Conservation (phyloP, 2,888 invertebrate genomes). For the Agrotis exclamationis region DNA sequence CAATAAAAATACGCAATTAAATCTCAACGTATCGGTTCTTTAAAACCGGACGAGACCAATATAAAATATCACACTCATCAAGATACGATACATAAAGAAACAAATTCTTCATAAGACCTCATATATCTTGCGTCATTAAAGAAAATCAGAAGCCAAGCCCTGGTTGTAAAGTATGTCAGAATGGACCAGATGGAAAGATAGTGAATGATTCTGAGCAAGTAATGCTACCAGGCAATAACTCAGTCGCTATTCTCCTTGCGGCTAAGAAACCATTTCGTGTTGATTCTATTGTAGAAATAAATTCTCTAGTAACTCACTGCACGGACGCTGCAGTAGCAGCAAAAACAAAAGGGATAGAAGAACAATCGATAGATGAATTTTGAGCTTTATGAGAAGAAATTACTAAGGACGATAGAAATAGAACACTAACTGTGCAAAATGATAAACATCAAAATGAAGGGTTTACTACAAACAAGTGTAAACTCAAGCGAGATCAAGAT, state of each 20-base stretch:
- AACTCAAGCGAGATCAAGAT: constrained; percentile 56
- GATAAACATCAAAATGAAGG: constrained; percentile 62
- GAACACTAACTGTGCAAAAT: constrained; percentile 66
- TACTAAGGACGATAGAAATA: constrained; percentile 69
- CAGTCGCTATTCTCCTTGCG: constrained; percentile 76
- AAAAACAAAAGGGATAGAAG: constrained; percentile 73
- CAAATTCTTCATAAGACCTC: constrained; percentile 71
- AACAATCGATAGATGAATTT: constrained; percentile 67
- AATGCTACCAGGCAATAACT: constrained; percentile 83
- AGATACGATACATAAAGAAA: constrained; percentile 61
- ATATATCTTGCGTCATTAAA: constrained; percentile 84
- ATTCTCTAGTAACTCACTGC: constrained; percentile 77
- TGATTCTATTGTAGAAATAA: constrained; percentile 84
- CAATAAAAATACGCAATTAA: constrained; percentile 64
- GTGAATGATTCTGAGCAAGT: constrained; percentile 80
- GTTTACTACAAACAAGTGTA: constrained; percentile 40
- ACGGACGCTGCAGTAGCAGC: constrained; percentile 73
- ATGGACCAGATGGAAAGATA: constrained; percentile 84
- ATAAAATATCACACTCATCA: constrained; percentile 66
- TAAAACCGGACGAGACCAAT: constrained; percentile 57
- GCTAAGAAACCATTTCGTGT: constrained; percentile 80
- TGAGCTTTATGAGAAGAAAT: constrained; percentile 73
- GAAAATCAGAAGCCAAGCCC: constrained; percentile 78
- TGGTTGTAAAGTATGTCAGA: constrained; percentile 84
- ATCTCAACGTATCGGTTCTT: constrained; percentile 45